A percentile compares a stretch with the other conserved stretches of the same genome.
phyloP scores from a whole-genome alignment of 2,113 vertebrate species.

The Vulpes ferrilata region DNA sequence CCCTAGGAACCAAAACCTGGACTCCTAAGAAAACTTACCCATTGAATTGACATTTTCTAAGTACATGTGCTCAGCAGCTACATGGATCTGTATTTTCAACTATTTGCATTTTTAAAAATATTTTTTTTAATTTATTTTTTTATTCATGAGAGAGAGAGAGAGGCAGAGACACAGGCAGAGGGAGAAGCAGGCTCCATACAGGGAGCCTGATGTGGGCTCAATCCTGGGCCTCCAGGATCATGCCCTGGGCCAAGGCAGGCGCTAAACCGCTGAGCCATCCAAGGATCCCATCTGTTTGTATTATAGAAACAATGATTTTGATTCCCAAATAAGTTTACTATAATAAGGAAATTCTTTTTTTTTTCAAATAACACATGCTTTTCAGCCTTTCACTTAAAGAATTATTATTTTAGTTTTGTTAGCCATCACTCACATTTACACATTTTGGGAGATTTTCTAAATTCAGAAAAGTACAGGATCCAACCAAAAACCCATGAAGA shows the following conservation, averaged over 20 bases:
- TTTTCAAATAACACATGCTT: not conserved
- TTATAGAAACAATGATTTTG: not conserved
- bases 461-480: not conserved
- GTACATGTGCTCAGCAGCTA: not conserved
- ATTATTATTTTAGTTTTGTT: not conserved
- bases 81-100: not conserved
- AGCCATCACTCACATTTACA: not conserved
- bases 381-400: not conserved
- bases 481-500: not conserved
- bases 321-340: not conserved
- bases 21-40: not conserved
- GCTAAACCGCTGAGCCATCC: too few relatives aligned
- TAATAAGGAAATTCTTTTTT: not conserved
- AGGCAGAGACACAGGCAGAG: too few relatives aligned
- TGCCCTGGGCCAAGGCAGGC: too few relatives aligned
- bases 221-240: too few relatives aligned
- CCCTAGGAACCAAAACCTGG: not conserved
- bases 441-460: not conserved
- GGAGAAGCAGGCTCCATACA: too few relatives aligned
- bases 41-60: slow-evolving; percentile 8
- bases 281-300: not conserved
- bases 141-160: too few relatives aligned
- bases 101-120: not conserved
- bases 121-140: too few relatives aligned
- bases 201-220: too few relatives aligned